Evolutionary conservation across 2,888 invertebrate species (phyloP), one percentile per base, ranked within the genome.

Genomic region (Tetramorium bicarinatum): DNA sequence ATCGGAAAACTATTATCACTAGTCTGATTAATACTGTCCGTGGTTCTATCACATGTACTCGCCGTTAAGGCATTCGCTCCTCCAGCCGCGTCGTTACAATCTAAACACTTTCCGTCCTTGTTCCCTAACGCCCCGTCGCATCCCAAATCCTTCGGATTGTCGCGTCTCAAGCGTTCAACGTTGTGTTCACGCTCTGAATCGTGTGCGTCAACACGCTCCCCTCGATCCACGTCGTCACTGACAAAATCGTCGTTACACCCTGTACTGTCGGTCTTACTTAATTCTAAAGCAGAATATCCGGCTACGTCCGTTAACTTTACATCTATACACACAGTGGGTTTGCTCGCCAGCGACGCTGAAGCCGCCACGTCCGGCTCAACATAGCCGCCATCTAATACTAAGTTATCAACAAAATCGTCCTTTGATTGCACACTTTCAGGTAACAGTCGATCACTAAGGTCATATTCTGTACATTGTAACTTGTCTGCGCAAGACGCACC

Each of bases 11-110:
- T 89, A 88, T 88, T 92, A 93, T 88, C 93, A 91, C 92, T 93
- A 93, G 90, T 90, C 86, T 89, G 90, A 91, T 93, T 93, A 93
- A 93, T 93, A 93, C 93, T 93, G 93, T 92, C 91, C 85, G 91
- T 91, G 88, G 85, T 89, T 91, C 89, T 92, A 93, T 93, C 93
- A 93, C 93, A 92, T 88, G 84, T 89, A 87, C 85, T 90, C 88
- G 77, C 88, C 75, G 54, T 76, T 77, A 83, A 71, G 74, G 87
- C 84, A 85, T 87, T 80, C 86, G 82, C 77, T 56, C 71, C 84
- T 29, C 64, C 72, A 74, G 76, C 69, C 71, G 83, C 34, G 56
- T 56, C 44, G 3, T 71, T 34, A 34, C 21, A 18, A 44, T 59
- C 34, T 59, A 34, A 79, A 62, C 34, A 64, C 67, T 29, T 72